A percentile compares a stretch with the other conserved stretches of the same genome.
Conservation (phyloP, 2,113 vertebrate genomes). For the Aptenodytes forsteri region DNA sequence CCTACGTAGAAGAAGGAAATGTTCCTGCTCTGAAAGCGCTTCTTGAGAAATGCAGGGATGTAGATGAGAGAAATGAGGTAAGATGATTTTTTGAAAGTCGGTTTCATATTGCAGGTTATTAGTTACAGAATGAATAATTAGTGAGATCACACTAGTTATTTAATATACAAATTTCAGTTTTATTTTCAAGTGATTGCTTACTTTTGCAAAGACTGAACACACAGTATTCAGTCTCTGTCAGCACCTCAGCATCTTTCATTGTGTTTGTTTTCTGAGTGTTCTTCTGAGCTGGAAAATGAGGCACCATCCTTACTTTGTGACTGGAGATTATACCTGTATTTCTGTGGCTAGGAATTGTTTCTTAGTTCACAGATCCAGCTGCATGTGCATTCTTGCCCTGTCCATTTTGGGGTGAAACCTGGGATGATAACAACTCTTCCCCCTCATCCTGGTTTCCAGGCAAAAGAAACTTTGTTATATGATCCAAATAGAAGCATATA, state of each 20-base stretch:
- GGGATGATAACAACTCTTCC: not conserved
- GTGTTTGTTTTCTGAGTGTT: not conserved
- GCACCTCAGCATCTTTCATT: not conserved
- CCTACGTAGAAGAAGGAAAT: constrained; percentile 94
- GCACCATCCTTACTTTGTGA: not conserved
- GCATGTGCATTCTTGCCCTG: not conserved
- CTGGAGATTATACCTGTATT: not conserved
- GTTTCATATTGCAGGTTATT: not conserved
- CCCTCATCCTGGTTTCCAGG: not conserved
- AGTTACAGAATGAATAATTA: not conserved
- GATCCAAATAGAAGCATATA: not conserved
- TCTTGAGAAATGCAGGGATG: constrained; percentile 93
- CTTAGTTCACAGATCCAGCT: not conserved
- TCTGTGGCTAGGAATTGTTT: not conserved
- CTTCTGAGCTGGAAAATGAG: not conserved
- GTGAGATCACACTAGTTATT: not conserved
- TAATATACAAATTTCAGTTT: not conserved
- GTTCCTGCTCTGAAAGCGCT: constrained; percentile 88
- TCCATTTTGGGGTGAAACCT: not conserved
- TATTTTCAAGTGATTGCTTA: not conserved
- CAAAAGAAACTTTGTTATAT: not conserved
- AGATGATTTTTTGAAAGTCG: not conserved
- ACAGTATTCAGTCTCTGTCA: not conserved
- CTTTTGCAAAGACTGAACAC: not conserved
- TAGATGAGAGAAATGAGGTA: constrained; percentile 96